A percentile compares a stretch with the other conserved stretches of the same genome.
Conservation (phyloP, 2,888 invertebrate species). For the Tuberolachnus salignus region DNA sequence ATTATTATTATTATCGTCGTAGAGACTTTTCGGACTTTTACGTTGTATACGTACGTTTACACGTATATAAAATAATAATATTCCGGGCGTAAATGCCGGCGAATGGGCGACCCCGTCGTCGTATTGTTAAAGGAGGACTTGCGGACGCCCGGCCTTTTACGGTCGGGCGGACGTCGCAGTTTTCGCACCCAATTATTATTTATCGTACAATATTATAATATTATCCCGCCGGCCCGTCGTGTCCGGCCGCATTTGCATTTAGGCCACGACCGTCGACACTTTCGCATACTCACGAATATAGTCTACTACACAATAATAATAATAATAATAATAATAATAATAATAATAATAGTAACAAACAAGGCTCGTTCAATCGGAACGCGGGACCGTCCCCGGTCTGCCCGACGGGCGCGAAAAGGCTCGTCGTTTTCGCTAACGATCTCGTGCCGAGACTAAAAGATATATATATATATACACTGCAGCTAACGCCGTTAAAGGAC, state of each 20-base stretch:
- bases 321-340: slow-evolving; percentile 26
- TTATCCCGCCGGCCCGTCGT: slow-evolving; percentile 9
- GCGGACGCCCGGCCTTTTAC: no score
- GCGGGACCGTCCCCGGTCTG: background rate
- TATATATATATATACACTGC: background rate
- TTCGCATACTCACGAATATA: background rate
- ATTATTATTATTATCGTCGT: background rate
- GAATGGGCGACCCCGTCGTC: background rate
- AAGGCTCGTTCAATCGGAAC: slow-evolving; percentile 27
- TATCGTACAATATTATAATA: no score
- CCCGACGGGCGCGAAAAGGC: background rate
- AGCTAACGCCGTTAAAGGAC: slow-evolving; percentile 25
- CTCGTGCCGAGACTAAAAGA: slow-evolving; percentile 12
- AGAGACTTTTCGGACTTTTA: background rate
- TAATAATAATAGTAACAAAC: slow-evolving; percentile 28
- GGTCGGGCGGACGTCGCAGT: slow-evolving; percentile 12
- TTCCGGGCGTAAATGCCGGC: background rate
- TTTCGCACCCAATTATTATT: slow-evolving; percentile 43
- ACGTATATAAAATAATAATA: background rate
- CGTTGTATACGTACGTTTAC: background rate
- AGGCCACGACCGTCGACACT: background rate
- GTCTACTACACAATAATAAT: slow-evolving; percentile 6
- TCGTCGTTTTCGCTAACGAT: slow-evolving; percentile 50
- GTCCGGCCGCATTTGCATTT: slow-evolving; percentile 36
- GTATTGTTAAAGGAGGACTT: no score